Evolutionary conservation across 2,888 invertebrate genomes (phyloP).

Genomic region (Tetragonula carbonaria): DNA sequence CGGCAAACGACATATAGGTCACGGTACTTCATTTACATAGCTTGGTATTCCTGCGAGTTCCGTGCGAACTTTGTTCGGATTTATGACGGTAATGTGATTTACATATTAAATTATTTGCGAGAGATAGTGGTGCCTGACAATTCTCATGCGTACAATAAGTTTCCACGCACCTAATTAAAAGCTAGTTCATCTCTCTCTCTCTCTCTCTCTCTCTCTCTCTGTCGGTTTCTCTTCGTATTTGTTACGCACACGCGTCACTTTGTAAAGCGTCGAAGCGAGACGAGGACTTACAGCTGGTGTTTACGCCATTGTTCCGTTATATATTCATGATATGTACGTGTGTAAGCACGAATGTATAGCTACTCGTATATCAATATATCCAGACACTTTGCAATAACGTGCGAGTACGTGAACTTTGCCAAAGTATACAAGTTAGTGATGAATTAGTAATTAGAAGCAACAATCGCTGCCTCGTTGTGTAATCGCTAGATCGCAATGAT

Average conservation of each 20-base stretch:
- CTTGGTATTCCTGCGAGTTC: slow-evolving; percentile 34
- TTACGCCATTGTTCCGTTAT: neutral
- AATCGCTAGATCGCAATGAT: no score
- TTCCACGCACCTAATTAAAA: slow-evolving; percentile 55
- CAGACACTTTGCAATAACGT: no score
- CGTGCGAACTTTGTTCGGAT: slow-evolving; percentile 54
- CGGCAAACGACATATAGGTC: slow-evolving; percentile 33
- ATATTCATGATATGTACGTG: neutral
- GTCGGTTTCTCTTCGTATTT: neutral
- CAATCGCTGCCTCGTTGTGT: no score
- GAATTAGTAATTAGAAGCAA: no score
- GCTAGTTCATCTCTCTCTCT: neutral
- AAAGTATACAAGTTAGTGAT: no score
- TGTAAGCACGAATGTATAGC: neutral
- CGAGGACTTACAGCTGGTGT: neutral
- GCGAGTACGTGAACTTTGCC: no score
- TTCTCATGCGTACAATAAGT: slow-evolving; percentile 52
- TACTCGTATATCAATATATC: no score
- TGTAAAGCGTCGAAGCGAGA: neutral
- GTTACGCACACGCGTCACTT: neutral
- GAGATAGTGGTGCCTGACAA: slow-evolving; percentile 35
- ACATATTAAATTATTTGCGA: slow-evolving; percentile 55
- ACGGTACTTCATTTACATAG: slow-evolving; percentile 46
- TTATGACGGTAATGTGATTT: slow-evolving; percentile 59
- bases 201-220: neutral